Conservation (phyloP, 2,888 invertebrate genomes). For the Allacma fusca region DNA sequence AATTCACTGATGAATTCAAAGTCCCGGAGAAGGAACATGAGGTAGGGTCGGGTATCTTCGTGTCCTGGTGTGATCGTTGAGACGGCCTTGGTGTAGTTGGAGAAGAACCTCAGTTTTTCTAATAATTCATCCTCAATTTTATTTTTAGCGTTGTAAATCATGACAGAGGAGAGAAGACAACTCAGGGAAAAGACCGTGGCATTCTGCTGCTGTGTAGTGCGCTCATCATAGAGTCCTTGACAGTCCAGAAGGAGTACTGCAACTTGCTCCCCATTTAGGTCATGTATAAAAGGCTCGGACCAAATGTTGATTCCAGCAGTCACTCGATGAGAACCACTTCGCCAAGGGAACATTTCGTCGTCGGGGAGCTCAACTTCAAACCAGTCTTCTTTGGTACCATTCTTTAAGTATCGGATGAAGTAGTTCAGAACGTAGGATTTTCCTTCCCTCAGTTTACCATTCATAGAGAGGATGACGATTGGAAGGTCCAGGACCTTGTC, state of each 20-base stretch:
- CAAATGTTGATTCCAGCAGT: background rate
- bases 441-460: background rate
- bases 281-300: background rate
- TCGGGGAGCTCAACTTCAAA: background rate
- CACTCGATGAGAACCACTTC: background rate
- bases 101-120: background rate
- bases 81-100: background rate
- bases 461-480: background rate
- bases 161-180: background rate
- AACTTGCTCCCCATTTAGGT: background rate
- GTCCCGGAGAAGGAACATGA: background rate
- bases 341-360: background rate
- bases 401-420: background rate
- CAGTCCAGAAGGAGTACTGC: background rate
- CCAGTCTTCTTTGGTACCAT: background rate
- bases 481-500: background rate
- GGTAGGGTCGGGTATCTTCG: background rate
- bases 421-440: background rate
- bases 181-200: background rate
- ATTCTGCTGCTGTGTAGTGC: background rate
- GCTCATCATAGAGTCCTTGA: conserved; percentile 5
- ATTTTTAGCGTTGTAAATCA: background rate
- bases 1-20: background rate
- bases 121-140: background rate
- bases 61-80: background rate